Base-by-base conservation (phyloP, 1,140 invertebrate species). In the Apis dorsata region DNA sequence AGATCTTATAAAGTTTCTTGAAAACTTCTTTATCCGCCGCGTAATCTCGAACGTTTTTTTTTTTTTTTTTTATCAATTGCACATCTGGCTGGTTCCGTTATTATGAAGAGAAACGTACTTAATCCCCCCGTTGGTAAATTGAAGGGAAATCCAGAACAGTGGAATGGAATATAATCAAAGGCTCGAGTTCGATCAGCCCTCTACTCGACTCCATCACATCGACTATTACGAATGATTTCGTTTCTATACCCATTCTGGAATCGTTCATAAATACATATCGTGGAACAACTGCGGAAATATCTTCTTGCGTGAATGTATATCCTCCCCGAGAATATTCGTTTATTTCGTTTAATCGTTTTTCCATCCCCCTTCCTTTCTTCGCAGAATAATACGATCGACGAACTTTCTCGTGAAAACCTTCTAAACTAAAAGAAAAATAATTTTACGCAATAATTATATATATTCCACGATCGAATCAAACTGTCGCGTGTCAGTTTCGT, bases 391-490 rank as follows among this genome's bases (percentile, higher is more conserved):
- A 63, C 62, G 9, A 15, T 17, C 13, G n/a, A 11, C 12, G 21
- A 8, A n/a, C 24, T 24, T 72, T 72, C 28, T 4, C 10, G 17
- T 12, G 15, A 44, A 44, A 44, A 44, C 34, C 2, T 62, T 34
- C 21, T 34, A 24, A 15, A 66, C 19, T 13, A 21, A 19, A 34
- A 8, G 0, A 76, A 15, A 53, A 15, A 5, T 53, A 11, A 59
- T 79, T 62, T 60, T 79, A 28, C 24, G 5, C 55, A 15, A 66
- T 55, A 77, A 71, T 79, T 53, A 44, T n/a, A 13, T 55, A 21
- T 15, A 17, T 72, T 28, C 9, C 1, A 17, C 13, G 66, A 63
- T 53, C 15, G 70, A 34, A 44, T 65, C 68, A 19, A 2, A 24
- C 24, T 51, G 60, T 34, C n/a, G 2, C 3, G 21, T 17, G 10